Conservation (phyloP, 2,113 vertebrate genomes). For the Plotosus lineatus region DNA sequence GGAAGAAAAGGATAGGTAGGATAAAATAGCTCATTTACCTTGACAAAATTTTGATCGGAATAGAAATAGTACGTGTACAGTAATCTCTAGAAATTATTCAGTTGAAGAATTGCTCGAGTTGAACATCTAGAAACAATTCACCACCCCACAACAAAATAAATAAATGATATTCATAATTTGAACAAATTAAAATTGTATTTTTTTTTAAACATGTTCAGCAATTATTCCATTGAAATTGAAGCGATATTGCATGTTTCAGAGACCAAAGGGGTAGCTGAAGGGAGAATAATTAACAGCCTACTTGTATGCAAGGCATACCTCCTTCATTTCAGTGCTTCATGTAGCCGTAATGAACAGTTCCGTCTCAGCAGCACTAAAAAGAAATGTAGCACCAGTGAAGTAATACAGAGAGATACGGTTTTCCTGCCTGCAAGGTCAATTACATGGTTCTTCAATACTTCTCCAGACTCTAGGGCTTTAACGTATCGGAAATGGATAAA, state of each 20-base stretch:
- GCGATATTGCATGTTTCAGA: neutral
- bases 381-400: neutral
- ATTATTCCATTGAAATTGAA: constrained; percentile 5
- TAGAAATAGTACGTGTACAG: neutral
- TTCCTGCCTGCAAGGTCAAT: neutral
- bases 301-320: neutral
- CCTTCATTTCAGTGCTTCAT: neutral
- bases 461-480: neutral
- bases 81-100: neutral
- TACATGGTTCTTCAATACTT: neutral
- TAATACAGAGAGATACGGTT: too few species aligned
- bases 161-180: neutral
- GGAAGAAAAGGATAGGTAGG: too few species aligned
- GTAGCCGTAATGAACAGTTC: neutral
- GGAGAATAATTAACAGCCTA: constrained; percentile 2
- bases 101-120: neutral
- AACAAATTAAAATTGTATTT: neutral
- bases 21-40: neutral
- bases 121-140: neutral
- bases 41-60: neutral
- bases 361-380: neutral
- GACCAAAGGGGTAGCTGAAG: neutral
- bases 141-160: neutral
- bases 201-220: neutral
- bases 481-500: neutral